Evolutionary conservation across 1,140 invertebrate genomes (phyloP).

Genomic region (Caenorhabditis remanei): DNA sequence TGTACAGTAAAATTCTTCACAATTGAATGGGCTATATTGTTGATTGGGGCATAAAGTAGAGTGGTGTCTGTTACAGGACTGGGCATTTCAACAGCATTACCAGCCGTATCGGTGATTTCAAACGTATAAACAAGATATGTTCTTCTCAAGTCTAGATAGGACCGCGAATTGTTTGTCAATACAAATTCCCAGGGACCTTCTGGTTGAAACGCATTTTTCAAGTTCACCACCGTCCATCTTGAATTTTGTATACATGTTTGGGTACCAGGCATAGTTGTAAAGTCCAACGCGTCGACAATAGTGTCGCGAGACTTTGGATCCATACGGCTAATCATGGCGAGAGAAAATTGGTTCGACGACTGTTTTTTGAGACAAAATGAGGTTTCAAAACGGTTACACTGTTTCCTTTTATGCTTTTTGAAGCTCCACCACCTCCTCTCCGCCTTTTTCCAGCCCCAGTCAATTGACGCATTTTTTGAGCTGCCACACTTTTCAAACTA

Average conservation of each 20-base stretch:
- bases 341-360: no score
- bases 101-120: not conserved
- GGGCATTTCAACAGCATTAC: not conserved
- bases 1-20: conserved; percentile 1
- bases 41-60: not conserved
- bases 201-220: not conserved
- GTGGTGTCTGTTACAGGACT: not conserved
- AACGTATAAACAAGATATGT: not conserved
- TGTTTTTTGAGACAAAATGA: no score
- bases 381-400: no score
- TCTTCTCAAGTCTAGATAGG: not conserved
- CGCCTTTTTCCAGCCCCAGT: no score
- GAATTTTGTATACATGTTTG: conserved; percentile 8
- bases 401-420: no score
- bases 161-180: not conserved
- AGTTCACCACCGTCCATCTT: not conserved
- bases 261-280: no score
- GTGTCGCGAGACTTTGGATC: no score
- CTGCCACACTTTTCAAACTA: no score
- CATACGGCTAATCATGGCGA: no score
- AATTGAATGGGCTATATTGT: conserved; percentile 1
- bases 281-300: no score
- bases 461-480: no score
- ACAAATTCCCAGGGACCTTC: not conserved
- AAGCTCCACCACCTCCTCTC: no score